Evolutionary conservation across 2,888 invertebrate species (phyloP).

Genomic region (Electrophaes corylata): DNA sequence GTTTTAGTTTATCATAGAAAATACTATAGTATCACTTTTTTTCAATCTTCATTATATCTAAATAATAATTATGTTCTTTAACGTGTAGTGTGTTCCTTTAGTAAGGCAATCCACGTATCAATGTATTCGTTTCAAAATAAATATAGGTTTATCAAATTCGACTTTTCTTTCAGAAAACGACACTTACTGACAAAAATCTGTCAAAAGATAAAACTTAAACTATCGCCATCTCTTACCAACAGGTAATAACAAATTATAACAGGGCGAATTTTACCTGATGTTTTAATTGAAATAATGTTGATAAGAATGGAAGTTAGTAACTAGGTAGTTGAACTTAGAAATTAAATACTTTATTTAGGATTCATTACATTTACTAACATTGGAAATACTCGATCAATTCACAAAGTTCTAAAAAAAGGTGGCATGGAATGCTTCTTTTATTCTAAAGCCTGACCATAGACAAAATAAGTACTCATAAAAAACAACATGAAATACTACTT

Average conservation of each 20-base stretch:
- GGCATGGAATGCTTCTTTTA: conserved; percentile 27
- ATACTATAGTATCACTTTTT: too few species aligned
- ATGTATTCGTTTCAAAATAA: background rate
- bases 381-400: conserved; percentile 42
- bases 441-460: conserved; percentile 7
- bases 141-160: background rate
- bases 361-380: conserved; percentile 60
- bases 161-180: background rate
- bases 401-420: conserved; percentile 37
- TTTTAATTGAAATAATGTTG: too few species aligned
- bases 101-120: background rate
- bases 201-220: too few species aligned
- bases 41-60: too few species aligned
- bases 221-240: too few species aligned
- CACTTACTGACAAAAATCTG: too few species aligned
- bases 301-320: too few species aligned
- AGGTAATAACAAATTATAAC: too few species aligned
- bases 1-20: too few species aligned
- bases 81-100: background rate
- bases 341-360: conserved; percentile 1
- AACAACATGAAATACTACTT: too few species aligned
- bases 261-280: too few species aligned
- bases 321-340: background rate
- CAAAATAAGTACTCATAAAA: background rate
- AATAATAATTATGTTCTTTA: too few species aligned